A percentile compares a stretch with the other conserved stretches of the same genome.
Evolutionary conservation across 2,113 vertebrate species (phyloP).

Genomic region (Columba janthina): DNA sequence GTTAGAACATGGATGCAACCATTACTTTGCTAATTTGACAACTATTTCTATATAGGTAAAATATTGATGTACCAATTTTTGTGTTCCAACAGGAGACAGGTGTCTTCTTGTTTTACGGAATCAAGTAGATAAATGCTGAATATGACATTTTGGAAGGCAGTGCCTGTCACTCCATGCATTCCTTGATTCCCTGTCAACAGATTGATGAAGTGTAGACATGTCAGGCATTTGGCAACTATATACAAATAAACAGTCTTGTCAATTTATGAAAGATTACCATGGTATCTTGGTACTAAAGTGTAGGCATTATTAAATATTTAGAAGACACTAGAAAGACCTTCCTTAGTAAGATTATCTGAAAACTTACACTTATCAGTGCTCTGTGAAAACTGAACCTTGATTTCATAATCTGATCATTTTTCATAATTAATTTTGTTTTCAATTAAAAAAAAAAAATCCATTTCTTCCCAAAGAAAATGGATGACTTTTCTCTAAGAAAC

Average conservation of each 20-base stretch:
- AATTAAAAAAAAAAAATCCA: neutral
- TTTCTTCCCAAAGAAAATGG: neutral
- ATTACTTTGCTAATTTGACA: neutral
- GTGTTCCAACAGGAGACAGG: neutral
- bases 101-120: neutral
- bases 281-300: neutral
- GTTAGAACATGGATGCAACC: neutral
- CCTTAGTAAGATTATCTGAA: neutral
- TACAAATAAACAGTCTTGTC: neutral
- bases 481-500: neutral
- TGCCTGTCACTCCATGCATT: neutral
- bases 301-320: neutral
- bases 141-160: neutral
- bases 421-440: neutral
- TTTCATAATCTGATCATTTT: neutral
- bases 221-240: neutral
- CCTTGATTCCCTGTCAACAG: neutral
- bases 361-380: neutral
- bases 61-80: neutral
- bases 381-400: neutral
- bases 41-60: neutral
- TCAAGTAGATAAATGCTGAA: neutral
- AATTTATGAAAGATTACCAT: neutral
- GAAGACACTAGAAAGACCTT: neutral
- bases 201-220: neutral